Evolutionary conservation across 1,140 invertebrate species (phyloP).

Genomic region (Zaprionus camerounensis): DNA sequence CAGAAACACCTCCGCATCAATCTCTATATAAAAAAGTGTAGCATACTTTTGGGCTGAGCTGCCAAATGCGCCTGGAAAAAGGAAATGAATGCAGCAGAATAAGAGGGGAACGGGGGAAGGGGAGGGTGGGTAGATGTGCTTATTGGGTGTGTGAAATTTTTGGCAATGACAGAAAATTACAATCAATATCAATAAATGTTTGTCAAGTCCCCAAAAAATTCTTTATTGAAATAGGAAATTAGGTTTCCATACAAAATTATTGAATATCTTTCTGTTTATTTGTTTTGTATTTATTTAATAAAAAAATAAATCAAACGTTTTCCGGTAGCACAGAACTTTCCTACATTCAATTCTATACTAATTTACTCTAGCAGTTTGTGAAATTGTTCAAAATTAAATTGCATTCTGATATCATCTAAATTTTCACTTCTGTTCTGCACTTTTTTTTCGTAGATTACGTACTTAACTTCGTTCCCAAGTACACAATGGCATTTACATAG

Average conservation of each 20-base stretch:
- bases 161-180: not conserved
- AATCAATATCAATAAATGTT: conserved; percentile 7
- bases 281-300: not conserved
- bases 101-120: not conserved
- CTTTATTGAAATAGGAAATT: not conserved
- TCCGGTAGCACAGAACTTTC: not conserved
- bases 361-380: not conserved
- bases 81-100: conserved; percentile 27
- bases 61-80: conserved; percentile 13
- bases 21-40: conserved; percentile 38
- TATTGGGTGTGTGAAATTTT: not conserved
- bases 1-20: conserved; percentile 56
- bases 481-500: conserved; percentile 18
- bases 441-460: not conserved
- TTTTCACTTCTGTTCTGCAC: not conserved
- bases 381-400: not conserved
- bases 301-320: not conserved
- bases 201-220: not conserved
- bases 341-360: not conserved
- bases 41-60: conserved; percentile 33
- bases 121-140: not conserved
- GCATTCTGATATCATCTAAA: not conserved
- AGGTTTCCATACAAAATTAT: not conserved
- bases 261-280: not conserved
- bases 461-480: conserved; percentile 6